Conservation (phyloP, 92 coral and sea anemone species). For the Phenganax marumi region DNA sequence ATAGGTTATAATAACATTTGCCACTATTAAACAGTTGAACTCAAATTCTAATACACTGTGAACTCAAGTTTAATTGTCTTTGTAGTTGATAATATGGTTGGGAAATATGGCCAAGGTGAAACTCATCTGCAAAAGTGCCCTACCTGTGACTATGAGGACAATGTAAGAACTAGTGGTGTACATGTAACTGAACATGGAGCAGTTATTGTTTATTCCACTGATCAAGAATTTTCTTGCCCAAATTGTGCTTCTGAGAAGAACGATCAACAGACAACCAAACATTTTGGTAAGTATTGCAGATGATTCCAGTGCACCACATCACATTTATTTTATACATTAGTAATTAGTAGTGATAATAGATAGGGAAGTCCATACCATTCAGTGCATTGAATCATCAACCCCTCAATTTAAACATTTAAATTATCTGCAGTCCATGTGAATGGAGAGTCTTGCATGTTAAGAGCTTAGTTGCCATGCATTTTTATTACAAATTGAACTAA, state of each 20-base stretch:
- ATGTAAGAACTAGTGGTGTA: conserved; percentile 34
- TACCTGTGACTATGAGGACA: conserved; percentile 39
- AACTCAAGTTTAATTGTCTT: not conserved
- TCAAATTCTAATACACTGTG: no score
- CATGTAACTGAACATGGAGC: conserved; percentile 16
- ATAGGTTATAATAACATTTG: no score
- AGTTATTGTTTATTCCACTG: not conserved
- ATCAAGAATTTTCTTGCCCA: conserved; percentile 12
- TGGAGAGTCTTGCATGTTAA: no score
- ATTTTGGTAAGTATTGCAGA: not conserved
- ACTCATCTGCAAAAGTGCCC: conserved; percentile 18
- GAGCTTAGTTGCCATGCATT: no score
- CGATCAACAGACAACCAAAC: not conserved
- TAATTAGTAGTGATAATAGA: not conserved
- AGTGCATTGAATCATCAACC: no score
- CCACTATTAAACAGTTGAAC: no score
- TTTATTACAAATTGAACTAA: no score
- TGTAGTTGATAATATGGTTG: conserved; percentile 9
- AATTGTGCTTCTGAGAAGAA: not conserved
- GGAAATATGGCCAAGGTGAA: conserved; percentile 36
- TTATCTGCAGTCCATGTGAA: no score
- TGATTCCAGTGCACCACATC: not conserved
- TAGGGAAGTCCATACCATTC: no score
- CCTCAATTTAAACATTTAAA: no score
- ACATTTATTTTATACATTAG: not conserved